These are phyloP conservation scores for silkworm (Bombyx mori) DNA, from an alignment of 1,140 invertebrate genomes.

Conservation along the genomic window DNA sequence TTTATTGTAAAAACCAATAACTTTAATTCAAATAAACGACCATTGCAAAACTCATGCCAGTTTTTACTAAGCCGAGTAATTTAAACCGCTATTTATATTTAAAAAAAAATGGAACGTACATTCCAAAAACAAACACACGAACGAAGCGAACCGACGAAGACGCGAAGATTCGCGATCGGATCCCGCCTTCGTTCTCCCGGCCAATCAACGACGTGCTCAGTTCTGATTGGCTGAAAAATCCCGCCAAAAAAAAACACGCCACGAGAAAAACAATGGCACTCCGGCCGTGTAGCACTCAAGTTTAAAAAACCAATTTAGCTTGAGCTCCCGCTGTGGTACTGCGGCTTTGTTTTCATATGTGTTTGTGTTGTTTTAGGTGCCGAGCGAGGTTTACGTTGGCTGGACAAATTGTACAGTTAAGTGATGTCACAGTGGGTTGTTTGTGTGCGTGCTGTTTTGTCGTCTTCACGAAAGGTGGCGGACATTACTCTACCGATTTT, in stretches of 20 bases:
- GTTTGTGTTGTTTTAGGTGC: constrained; percentile 1
- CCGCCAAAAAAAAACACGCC: constrained; percentile 44
- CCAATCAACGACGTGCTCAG: constrained; percentile 34
- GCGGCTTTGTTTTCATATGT: background rate
- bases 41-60: background rate
- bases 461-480: constrained; percentile 20
- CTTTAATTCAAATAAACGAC: too few relatives aligned
- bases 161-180: constrained; percentile 27
- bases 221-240: constrained; percentile 35
- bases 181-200: constrained; percentile 33
- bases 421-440: constrained; percentile 8
- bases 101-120: constrained; percentile 23
- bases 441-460: constrained; percentile 14
- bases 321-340: constrained; percentile 9
- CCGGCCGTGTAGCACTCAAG: constrained; percentile 34
- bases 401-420: constrained; percentile 3
- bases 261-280: constrained; percentile 59
- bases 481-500: too few relatives aligned
- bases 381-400: constrained; percentile 3
- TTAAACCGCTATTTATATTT: background rate
- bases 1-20: too few relatives aligned
- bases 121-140: constrained; percentile 29
- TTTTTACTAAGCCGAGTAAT: background rate
- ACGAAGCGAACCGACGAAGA: constrained; percentile 20
- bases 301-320: constrained; percentile 11